Percentiles rank a stretch among this genome's conserved stretches.
These are phyloP conservation scores for Manacus vitellinus DNA, from an alignment of 2,113 vertebrate genomes.

Conservation along the genomic window DNA sequence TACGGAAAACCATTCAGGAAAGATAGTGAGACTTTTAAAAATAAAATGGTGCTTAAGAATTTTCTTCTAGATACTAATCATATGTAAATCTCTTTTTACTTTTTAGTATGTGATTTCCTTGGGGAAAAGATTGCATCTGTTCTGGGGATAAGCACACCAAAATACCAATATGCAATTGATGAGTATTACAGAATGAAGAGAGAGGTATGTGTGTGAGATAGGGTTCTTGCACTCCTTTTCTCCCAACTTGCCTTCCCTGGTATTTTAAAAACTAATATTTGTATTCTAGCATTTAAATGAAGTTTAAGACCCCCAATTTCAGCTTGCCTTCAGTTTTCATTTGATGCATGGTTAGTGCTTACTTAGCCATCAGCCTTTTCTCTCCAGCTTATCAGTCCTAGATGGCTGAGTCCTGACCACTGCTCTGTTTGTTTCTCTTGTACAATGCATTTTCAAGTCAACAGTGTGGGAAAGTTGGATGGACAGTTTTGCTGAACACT, in stretches of 20 bases:
- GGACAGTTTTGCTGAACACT: not conserved
- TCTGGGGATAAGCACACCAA: slow-evolving; percentile 93
- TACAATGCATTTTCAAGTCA: not conserved
- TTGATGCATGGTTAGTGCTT: not conserved
- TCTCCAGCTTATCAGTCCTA: not conserved
- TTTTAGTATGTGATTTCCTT: slow-evolving; percentile 93
- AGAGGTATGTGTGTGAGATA: slow-evolving; percentile 79
- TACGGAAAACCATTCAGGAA: not conserved
- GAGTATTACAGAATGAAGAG: slow-evolving; percentile 96
- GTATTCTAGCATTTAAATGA: not conserved
- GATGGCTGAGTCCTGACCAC: not conserved
- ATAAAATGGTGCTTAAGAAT: not conserved
- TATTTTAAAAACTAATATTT: not conserved
- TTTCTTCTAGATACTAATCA: not conserved
- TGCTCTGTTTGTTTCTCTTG: not conserved
- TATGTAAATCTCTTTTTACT: slow-evolving; percentile 28
- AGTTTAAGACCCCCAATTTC: not conserved
- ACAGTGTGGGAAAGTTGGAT: not conserved
- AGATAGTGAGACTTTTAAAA: not conserved
- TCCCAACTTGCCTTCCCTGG: not conserved
- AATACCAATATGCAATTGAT: slow-evolving; percentile 97
- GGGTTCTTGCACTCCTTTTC: not conserved
- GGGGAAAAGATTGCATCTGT: slow-evolving; percentile 95
- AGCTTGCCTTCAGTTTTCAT: not conserved
- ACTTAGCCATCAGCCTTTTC: not conserved